Conservation (phyloP, 2,113 vertebrate genomes). For the Leucosticte australis region DNA sequence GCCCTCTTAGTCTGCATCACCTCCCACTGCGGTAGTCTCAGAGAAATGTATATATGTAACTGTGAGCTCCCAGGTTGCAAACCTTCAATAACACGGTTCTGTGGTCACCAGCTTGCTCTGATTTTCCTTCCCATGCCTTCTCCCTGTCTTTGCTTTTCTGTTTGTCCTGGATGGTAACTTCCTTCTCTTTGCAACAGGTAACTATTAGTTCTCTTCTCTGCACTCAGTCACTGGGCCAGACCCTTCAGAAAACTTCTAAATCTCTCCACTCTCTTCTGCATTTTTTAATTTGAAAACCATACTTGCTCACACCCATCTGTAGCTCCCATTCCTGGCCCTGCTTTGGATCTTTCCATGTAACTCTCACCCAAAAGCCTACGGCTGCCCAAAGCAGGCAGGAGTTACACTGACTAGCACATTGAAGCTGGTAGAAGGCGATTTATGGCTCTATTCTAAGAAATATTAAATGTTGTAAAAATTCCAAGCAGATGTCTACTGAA, state of each 20-base stretch:
- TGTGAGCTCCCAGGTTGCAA: neutral
- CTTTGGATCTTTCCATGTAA: neutral
- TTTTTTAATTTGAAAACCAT: neutral
- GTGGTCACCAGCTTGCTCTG: neutral
- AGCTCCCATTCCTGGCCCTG: neutral
- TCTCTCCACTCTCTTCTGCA: neutral
- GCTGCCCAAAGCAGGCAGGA: neutral
- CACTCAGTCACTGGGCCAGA: neutral
- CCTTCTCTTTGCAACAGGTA: neutral
- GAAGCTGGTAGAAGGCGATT: neutral
- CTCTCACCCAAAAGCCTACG: neutral
- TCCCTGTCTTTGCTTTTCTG: neutral
- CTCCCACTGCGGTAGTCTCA: neutral
- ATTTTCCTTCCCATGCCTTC: neutral
- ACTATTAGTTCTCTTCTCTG: neutral
- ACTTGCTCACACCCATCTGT: accelerated
- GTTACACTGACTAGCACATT: neutral
- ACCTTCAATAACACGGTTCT: neutral
- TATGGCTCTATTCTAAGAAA: neutral
- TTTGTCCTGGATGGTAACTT: neutral
- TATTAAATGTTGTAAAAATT: conserved; percentile 7
- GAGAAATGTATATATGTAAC: neutral
- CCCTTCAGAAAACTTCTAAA: neutral
- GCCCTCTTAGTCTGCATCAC: neutral
- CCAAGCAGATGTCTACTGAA: conserved; percentile 27